Percentiles rank a stretch among this genome's conserved stretches.
These are phyloP conservation scores for Hipparchia sbordonii DNA, from an alignment of 2,888 invertebrate genomes.

Conservation along the genomic window DNA sequence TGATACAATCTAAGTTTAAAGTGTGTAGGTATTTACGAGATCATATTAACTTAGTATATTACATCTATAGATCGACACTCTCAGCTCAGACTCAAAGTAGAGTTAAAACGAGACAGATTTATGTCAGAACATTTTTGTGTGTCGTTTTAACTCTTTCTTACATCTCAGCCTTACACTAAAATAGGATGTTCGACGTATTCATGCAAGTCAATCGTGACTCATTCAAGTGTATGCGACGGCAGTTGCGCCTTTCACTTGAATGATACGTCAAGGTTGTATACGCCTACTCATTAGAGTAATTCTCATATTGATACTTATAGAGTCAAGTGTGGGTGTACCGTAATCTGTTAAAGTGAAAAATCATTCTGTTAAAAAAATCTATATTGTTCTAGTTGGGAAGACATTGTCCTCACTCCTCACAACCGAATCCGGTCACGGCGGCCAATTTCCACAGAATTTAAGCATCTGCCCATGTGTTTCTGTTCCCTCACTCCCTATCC, in stretches of 20 bases:
- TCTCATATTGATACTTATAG: slow-evolving; percentile 14
- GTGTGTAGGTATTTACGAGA: too few relatives aligned
- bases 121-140: too few relatives aligned
- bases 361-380: background rate
- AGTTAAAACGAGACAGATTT: too few relatives aligned
- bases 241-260: slow-evolving; percentile 73
- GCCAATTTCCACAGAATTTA: too few relatives aligned
- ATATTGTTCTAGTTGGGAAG: background rate
- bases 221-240: slow-evolving; percentile 44
- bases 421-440: too few relatives aligned
- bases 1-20: too few relatives aligned
- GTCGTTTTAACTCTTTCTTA: background rate
- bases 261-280: slow-evolving; percentile 68
- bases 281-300: slow-evolving; percentile 21
- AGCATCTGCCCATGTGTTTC: too few relatives aligned
- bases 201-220: slow-evolving; percentile 33
- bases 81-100: too few relatives aligned
- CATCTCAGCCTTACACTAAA: background rate
- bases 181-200: slow-evolving; percentile 6
- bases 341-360: background rate
- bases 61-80: too few relatives aligned
- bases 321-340: background rate
- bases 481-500: too few relatives aligned
- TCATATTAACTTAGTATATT: too few relatives aligned
- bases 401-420: too few relatives aligned